Evolutionary conservation across 92 coral and sea anemone genomes (phyloP).

Genomic region (Phenganax marumi): DNA sequence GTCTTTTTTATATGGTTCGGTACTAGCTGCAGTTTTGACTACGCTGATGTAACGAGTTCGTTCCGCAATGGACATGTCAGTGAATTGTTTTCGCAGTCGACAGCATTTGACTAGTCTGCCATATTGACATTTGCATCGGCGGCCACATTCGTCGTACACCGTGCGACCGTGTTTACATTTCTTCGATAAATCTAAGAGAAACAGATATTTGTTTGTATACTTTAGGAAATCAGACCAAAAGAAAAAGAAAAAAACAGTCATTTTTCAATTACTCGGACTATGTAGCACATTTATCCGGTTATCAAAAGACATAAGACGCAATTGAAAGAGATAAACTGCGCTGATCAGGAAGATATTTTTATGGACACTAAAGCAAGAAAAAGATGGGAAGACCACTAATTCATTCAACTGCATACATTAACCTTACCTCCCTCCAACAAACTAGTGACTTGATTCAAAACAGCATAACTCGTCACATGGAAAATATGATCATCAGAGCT

Average conservation of each 20-base stretch:
- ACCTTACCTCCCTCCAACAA: conserved; percentile 21
- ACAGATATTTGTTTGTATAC: not conserved
- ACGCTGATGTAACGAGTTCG: conserved; percentile 54
- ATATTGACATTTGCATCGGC: conserved; percentile 54
- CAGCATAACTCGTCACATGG: conserved; percentile 22
- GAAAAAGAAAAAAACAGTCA: not conserved
- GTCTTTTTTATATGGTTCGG: conserved; percentile 47
- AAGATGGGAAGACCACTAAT: too few relatives aligned
- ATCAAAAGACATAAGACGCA: too few relatives aligned
- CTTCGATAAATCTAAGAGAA: not conserved
- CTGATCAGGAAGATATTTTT: too few relatives aligned
- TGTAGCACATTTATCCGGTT: too few relatives aligned
- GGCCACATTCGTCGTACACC: conserved; percentile 55
- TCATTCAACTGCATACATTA: too few relatives aligned
- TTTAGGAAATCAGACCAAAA: not conserved
- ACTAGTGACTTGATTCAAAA: conserved; percentile 8
- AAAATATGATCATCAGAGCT: conserved; percentile 6
- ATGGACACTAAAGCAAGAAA: too few relatives aligned
- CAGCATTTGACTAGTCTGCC: conserved; percentile 59
- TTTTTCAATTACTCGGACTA: too few relatives aligned
- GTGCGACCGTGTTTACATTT: not conserved
- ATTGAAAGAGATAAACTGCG: too few relatives aligned
- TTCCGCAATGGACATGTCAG: conserved; percentile 55
- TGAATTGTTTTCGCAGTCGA: conserved; percentile 62
- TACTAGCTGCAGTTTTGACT: conserved; percentile 50